A percentile compares a stretch with the other conserved stretches of the same genome.
These are phyloP conservation scores for Aricia artaxerxes DNA, from an alignment of 2,888 invertebrate species.

Conservation along the genomic window DNA sequence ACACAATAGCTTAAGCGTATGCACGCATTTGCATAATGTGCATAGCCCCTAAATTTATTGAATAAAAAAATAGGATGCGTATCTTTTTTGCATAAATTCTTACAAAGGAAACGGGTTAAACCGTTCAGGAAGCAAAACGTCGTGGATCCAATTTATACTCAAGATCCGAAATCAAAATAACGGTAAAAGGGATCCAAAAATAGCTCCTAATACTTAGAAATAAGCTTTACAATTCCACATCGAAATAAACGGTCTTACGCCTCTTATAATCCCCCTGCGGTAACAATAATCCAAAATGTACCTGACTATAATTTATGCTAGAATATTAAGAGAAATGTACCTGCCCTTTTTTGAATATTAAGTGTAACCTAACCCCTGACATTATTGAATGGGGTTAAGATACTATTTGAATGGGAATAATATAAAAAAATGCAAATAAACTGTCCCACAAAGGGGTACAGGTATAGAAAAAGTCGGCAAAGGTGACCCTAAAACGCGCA, in stretches of 20 bases:
- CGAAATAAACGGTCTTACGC: neutral
- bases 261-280: conserved; percentile 49
- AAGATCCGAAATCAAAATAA: conserved; percentile 55
- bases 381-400: conserved; percentile 79
- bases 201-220: conserved; percentile 45
- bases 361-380: conserved; percentile 81
- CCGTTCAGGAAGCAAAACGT: conserved; percentile 76
- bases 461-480: conserved; percentile 74
- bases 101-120: conserved; percentile 80
- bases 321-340: conserved; percentile 81
- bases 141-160: conserved; percentile 63
- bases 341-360: conserved; percentile 81
- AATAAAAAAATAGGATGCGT: conserved; percentile 82
- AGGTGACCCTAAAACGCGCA: conserved; percentile 59
- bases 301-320: conserved; percentile 82
- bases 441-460: conserved; percentile 73
- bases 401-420: conserved; percentile 78
- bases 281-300: conserved; percentile 78
- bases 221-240: neutral
- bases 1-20: conserved; percentile 67
- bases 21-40: conserved; percentile 81
- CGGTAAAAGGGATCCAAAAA: conserved; percentile 44
- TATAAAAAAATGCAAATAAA: conserved; percentile 79
- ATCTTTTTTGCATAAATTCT: conserved; percentile 81
- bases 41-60: conserved; percentile 80